These are phyloP conservation scores for Oreochromis tanganicae DNA, from an alignment of 2,113 vertebrate genomes.

Conservation along the genomic window DNA sequence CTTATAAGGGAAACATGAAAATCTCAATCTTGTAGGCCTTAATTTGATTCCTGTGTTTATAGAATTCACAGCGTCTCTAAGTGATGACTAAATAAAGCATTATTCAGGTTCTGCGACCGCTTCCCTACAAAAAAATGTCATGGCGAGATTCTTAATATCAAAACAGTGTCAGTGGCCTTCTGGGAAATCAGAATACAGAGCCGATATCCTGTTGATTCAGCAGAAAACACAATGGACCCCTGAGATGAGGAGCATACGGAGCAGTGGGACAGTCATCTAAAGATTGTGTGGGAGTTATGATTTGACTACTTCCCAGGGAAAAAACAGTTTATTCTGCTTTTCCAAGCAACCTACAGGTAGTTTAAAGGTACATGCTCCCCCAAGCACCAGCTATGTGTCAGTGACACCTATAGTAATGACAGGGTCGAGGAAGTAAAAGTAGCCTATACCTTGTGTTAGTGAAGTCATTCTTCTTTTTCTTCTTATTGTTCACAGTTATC, in stretches of 20 bases:
- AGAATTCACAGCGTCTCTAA: not conserved
- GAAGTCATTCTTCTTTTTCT: not conserved
- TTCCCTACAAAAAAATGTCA: not conserved
- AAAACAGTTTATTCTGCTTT: not conserved
- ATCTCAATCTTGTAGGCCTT: not conserved
- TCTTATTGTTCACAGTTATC: not conserved
- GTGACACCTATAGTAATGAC: not conserved
- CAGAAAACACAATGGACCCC: slow-evolving; percentile 13
- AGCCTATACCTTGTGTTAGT: not conserved
- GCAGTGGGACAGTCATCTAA: not conserved
- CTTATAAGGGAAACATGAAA: not conserved
- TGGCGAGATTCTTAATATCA: slow-evolving; percentile 13
- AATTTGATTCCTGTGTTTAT: not conserved
- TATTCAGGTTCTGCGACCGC: not conserved
- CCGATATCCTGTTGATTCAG: slow-evolving; percentile 13
- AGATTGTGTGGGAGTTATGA: not conserved
- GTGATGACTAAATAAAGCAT: not conserved
- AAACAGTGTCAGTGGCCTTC: slow-evolving; percentile 13
- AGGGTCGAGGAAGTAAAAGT: not conserved
- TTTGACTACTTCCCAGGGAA: not conserved
- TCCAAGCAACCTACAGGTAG: not conserved
- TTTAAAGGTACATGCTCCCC: not conserved
- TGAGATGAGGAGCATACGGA: slow-evolving; percentile 28
- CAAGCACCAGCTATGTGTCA: not conserved
- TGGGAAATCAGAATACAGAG: slow-evolving; percentile 37